phyloP scores from a whole-genome alignment of 2,113 vertebrate species.

The Sinosuthora webbiana region DNA sequence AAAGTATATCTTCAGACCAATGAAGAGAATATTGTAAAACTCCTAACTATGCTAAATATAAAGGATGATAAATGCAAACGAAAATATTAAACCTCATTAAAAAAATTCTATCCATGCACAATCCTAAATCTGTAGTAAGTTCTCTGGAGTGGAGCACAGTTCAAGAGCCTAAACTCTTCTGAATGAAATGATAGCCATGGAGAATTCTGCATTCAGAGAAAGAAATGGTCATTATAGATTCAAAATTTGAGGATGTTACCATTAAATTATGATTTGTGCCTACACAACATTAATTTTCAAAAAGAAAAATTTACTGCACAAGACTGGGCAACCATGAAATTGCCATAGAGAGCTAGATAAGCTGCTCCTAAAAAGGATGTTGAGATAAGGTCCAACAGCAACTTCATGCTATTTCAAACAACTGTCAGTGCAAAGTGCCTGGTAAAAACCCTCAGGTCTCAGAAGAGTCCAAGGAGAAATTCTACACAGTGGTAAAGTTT shows the following conservation, averaged over 20 bases:
- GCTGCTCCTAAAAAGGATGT: neutral
- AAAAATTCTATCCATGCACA: neutral
- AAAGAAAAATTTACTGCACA: neutral
- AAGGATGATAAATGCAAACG: neutral
- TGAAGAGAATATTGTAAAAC: neutral
- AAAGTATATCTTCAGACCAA: neutral
- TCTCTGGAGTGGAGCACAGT: neutral
- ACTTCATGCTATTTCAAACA: neutral
- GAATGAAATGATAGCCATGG: neutral
- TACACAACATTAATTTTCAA: neutral
- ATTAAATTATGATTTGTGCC: neutral
- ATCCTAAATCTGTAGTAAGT: neutral
- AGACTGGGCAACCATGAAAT: neutral
- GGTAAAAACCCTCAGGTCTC: neutral
- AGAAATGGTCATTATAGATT: neutral
- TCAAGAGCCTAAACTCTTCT: neutral
- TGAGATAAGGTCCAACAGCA: neutral
- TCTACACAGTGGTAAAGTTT: neutral
- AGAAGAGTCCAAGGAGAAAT: neutral
- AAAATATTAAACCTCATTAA: neutral
- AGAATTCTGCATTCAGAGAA: neutral
- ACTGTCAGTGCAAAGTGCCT: neutral
- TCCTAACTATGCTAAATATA: neutral
- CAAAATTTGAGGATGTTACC: neutral
- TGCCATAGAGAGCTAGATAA: neutral